phyloP scores from a whole-genome alignment of 35 echinoderm and acorn worm species.

The Apostichopus japonicus region DNA sequence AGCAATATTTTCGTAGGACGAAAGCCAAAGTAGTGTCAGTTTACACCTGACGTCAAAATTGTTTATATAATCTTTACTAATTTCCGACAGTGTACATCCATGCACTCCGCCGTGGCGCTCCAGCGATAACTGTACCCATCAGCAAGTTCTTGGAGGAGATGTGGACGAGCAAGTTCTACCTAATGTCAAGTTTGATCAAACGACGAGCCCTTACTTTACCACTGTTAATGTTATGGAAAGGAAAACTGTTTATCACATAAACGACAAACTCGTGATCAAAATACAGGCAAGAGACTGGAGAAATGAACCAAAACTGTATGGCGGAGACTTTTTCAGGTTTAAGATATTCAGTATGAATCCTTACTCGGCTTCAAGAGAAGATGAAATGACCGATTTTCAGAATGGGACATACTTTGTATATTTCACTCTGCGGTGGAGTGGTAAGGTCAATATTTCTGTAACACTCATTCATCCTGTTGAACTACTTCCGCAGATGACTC shows the following conservation, averaged over 20 bases:
- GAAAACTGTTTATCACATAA: not conserved
- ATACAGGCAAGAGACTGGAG: conserved; percentile 23
- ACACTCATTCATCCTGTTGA: conserved; percentile 17
- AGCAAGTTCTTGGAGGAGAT: no score
- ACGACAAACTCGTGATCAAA: not conserved
- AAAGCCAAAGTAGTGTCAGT: no score
- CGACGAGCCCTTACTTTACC: conserved; percentile 14
- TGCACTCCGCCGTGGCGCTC: no score
- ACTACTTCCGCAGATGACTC: not conserved
- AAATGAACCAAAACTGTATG: not conserved
- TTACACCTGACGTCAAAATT: no score
- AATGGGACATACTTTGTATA: conserved; percentile 48
- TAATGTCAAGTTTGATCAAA: not conserved
- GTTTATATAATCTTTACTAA: no score
- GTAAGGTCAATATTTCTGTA: not conserved
- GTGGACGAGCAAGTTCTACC: no score
- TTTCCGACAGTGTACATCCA: no score
- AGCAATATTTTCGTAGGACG: no score
- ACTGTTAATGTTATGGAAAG: not conserved
- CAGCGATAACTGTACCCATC: no score
- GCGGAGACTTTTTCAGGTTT: conserved; percentile 27
- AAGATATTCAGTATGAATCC: conserved; percentile 8
- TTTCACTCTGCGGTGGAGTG: conserved; percentile 32
- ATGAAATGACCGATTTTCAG: conserved; percentile 14
- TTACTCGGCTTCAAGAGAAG: not conserved